phyloP scores from a whole-genome alignment of 2,888 invertebrate genomes.

The Nephrotoma guestfalica region DNA sequence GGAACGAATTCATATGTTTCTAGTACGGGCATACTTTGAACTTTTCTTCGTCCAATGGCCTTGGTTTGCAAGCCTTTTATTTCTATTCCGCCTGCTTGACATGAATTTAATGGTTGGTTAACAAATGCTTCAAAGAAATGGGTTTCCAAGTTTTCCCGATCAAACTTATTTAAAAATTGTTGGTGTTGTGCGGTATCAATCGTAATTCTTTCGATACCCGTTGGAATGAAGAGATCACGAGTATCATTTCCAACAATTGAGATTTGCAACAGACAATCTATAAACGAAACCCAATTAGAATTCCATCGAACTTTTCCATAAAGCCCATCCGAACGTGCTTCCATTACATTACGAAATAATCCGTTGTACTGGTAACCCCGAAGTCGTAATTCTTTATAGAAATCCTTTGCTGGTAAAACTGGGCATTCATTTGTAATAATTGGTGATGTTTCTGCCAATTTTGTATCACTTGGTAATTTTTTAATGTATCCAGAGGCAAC shows the following conservation, averaged over 20 bases:
- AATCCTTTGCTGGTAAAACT: conserved; percentile 41
- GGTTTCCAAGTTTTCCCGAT: conserved; percentile 18
- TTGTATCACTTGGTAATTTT: conserved; percentile 29
- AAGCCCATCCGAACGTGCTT: conserved; percentile 25
- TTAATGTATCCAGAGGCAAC: conserved; percentile 56
- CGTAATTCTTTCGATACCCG: conserved; percentile 53
- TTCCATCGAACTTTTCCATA: conserved; percentile 43
- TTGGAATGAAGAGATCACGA: conserved; percentile 58
- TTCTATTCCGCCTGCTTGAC: conserved; percentile 60
- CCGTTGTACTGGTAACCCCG: conserved; percentile 45
- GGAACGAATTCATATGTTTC: conserved; percentile 40
- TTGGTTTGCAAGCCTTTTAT: conserved; percentile 62
- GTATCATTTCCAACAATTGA: conserved; percentile 54
- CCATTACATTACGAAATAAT: conserved; percentile 21
- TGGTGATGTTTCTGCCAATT: conserved; percentile 12
- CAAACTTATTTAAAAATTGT: conserved; percentile 27
- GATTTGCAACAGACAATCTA: conserved; percentile 81
- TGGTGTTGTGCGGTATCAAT: conserved; percentile 51
- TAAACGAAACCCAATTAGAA: conserved; percentile 58
- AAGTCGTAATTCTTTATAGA: conserved; percentile 34
- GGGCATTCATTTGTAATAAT: conserved; percentile 19
- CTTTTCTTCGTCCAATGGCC: conserved; percentile 51
- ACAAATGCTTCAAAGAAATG: conserved; percentile 12
- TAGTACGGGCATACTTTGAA: conserved; percentile 46
- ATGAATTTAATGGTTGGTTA: conserved; percentile 20